Percentiles rank a stretch among this genome's conserved stretches.
Evolutionary conservation across 2,888 invertebrate genomes (phyloP).

Genomic region (Rhabditophanes sp.): DNA sequence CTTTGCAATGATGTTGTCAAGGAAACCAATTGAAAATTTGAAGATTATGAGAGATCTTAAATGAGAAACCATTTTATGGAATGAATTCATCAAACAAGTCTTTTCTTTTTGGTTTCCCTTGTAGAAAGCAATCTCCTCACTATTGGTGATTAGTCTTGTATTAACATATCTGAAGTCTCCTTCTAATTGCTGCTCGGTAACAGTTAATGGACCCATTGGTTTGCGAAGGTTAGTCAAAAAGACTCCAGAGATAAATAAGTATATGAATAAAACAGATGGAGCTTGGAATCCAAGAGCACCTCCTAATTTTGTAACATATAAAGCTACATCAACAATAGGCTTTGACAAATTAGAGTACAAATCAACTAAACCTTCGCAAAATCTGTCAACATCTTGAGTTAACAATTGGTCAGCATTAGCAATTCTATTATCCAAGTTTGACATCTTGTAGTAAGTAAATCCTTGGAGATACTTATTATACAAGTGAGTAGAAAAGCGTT

Average conservation of each 20-base stretch:
- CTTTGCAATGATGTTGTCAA: conserved; percentile 89
- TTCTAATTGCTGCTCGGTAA: conserved; percentile 86
- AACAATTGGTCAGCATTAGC: conserved; percentile 85
- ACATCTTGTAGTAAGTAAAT: conserved; percentile 75
- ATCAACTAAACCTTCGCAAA: conserved; percentile 84
- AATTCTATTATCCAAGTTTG: conserved; percentile 80
- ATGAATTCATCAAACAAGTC: conserved; percentile 68
- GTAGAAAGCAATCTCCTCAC: conserved; percentile 70
- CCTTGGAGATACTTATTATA: conserved; percentile 72
- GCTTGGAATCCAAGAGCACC: conserved; percentile 69
- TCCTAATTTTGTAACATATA: conserved; percentile 77
- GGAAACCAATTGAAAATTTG: conserved; percentile 60
- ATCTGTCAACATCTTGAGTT: conserved; percentile 89
- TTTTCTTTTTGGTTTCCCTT: conserved; percentile 60
- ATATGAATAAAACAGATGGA: conserved; percentile 70
- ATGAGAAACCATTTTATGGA: conserved; percentile 59
- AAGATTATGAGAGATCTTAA: conserved; percentile 20
- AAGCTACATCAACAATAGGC: conserved; percentile 77
- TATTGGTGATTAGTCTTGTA: conserved; percentile 82
- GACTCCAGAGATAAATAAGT: conserved; percentile 69
- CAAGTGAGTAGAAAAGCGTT: conserved; percentile 68
- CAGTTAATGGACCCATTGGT: conserved; percentile 61
- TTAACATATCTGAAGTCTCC: conserved; percentile 94
- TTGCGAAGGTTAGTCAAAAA: conserved; percentile 55
- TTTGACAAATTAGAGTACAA: conserved; percentile 90